Evolutionary conservation across 2,888 invertebrate species (phyloP).

Genomic region (Stramonita haemastoma): DNA sequence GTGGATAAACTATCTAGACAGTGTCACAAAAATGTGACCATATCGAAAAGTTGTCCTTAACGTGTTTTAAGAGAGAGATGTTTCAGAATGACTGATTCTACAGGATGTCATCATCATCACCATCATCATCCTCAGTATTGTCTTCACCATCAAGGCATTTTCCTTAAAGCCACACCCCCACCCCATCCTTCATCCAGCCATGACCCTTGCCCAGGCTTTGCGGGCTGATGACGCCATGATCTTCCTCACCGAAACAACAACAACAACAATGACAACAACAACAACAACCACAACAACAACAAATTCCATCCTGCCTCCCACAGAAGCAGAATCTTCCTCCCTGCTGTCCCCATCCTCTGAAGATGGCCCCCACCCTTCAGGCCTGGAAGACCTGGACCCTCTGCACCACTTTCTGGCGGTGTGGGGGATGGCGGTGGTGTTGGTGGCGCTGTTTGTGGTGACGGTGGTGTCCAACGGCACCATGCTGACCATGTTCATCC

Average conservation of each 20-base stretch:
- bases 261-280: not conserved
- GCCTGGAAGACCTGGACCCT: not conserved
- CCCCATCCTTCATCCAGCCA: not conserved
- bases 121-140: not conserved
- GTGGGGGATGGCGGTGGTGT: conserved; percentile 51
- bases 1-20: not conserved
- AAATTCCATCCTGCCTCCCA: not conserved
- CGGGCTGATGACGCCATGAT: not conserved
- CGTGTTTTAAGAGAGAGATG: no score
- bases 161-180: not conserved
- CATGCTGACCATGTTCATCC: conserved; percentile 63
- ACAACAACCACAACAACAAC: not conserved
- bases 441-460: conserved; percentile 57
- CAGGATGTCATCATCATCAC: not conserved
- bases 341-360: not conserved
- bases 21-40: not conserved
- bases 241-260: not conserved
- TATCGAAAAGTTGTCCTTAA: not conserved
- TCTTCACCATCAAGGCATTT: not conserved
- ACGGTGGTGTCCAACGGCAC: conserved; percentile 64
- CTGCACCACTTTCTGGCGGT: conserved; percentile 36
- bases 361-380: not conserved
- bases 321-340: not conserved
- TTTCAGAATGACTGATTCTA: no score
- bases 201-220: not conserved